A percentile compares a stretch with the other conserved stretches of the same genome.
phyloP scores from a whole-genome alignment of 2,113 vertebrate species.

The Catharus minimus region DNA sequence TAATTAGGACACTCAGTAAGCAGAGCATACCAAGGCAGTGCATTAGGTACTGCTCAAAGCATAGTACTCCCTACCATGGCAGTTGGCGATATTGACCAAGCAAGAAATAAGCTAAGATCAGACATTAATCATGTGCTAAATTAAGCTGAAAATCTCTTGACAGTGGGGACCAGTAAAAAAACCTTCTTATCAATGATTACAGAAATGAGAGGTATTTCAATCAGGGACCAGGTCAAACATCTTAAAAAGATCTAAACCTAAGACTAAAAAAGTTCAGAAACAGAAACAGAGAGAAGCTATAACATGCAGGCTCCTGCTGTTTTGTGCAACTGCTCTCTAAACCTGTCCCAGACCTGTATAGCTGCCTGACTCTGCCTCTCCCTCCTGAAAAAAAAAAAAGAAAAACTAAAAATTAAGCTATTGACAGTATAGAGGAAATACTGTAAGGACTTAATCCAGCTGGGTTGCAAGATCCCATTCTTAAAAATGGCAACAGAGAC shows the following conservation, averaged over 20 bases:
- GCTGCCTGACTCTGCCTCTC: background rate
- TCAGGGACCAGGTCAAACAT: background rate
- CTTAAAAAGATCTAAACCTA: background rate
- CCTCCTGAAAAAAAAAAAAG: fast-evolving
- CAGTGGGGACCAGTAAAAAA: background rate
- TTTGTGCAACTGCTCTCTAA: background rate
- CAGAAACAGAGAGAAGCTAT: background rate
- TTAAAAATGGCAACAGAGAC: background rate
- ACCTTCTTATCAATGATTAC: background rate
- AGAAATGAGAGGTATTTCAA: background rate
- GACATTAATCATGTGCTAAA: background rate
- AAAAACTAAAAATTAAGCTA: background rate
- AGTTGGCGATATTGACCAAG: background rate
- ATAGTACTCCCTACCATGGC: background rate
- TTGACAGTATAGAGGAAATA: background rate
- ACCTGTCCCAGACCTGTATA: background rate
- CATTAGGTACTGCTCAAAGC: background rate
- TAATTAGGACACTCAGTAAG: background rate
- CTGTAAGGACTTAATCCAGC: background rate
- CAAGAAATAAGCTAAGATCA: background rate
- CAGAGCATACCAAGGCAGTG: background rate
- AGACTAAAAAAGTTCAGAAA: background rate
- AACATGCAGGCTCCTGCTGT: background rate
- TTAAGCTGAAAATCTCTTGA: background rate
- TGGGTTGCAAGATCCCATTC: background rate